Evolutionary conservation across 2,888 invertebrate genomes (phyloP), one percentile per base, ranked within the genome.

Genomic region (Sceliomorpha sp.): DNA sequence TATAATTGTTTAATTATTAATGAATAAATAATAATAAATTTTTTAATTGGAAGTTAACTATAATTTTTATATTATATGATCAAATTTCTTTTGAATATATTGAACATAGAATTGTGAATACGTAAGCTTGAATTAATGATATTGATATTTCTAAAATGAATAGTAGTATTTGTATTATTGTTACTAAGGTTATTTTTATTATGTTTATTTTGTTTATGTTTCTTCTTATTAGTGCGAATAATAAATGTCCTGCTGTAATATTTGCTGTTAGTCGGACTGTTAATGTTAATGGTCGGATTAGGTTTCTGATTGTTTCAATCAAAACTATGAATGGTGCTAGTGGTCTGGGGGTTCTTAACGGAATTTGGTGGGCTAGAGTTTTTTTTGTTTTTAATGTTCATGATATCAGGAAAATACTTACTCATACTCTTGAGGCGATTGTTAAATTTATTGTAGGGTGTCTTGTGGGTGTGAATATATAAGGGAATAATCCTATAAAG

Each of bases 221-320:
- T 72, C 89, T 89, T 62, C 91, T 90, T 80, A 93, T 79, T 76
- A 94, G 74, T 0, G 92, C 92, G 90, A 94, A 86, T 82, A 94
- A 74, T 87, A 94, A 82, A 85, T 94, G 93, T 0, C 93, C 93
- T 0, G 94, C 93, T 90, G 93, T 93, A 91, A 94, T 93, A 90
- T 94, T 94, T n/a, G 94, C 94, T 2, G 92, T 91, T 89, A 94
- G 82, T 72, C 94, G 93, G 60, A 94, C 91, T 0, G 92, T 91
- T 89, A 94, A 87, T 1, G 94, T 94, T 85, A 91, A 89, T 0
- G 93, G 93, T 7, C 93, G 93, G 87, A 94, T 93, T 73, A 93
- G 76, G 89, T 93, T 93, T 78, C 93, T 94, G 88, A 93, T 92
- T 27, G 92, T 91, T 92, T 94, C 94, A 91, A 94, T 93, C 88